Base-by-base conservation (phyloP, 2,113 vertebrate species). In the Anarhynchus alexandrinus region DNA sequence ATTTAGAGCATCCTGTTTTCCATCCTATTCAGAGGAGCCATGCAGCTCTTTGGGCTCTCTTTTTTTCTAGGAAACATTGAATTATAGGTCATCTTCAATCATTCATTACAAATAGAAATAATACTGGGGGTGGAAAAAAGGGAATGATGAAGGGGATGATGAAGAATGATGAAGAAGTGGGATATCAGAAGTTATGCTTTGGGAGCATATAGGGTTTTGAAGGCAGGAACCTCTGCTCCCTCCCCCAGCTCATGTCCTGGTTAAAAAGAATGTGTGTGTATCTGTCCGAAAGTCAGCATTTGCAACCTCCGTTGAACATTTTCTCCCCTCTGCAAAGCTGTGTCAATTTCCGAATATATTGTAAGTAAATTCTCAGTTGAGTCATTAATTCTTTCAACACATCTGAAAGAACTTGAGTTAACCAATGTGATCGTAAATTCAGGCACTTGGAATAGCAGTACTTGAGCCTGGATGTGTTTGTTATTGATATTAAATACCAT, bases 331-430 rank as follows among this genome's bases (percentile, higher is more conserved):
- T 82, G 58, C 54, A 89, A 93, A 76, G 18, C 26, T 26, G 5
- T 52, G 20, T 65, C 3, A 0, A 26, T 92, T 90, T 95, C 79
- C 2, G 2, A 88, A n/a, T 93, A 61, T 40, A 72, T 32, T 82
- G 25, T 72, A 94, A 95, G 25, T 58, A 70, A 71, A 86, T 86
- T 86, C 77, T 89, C 83, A 34, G 32, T 12, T 89, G 72, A 95
- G 69, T 67, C 69, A 78, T 96, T 95, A 86, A 67, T 94, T 95
- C 64, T 94, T 90, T 95, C 69, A 94, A 77, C 25, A 61, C 15
- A 22, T 87, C 43, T 82, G 59, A 94, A 87, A 40, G 43, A 85
- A 54, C 38, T 70, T 1, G 3, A 79, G 11, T 90, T 76, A 83
- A 84, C 42, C 78, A 95, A 79, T 21, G 36, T 84, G 61, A 47